phyloP scores from a whole-genome alignment of 1,140 invertebrate genomes.

The Vanessa tameamea region DNA sequence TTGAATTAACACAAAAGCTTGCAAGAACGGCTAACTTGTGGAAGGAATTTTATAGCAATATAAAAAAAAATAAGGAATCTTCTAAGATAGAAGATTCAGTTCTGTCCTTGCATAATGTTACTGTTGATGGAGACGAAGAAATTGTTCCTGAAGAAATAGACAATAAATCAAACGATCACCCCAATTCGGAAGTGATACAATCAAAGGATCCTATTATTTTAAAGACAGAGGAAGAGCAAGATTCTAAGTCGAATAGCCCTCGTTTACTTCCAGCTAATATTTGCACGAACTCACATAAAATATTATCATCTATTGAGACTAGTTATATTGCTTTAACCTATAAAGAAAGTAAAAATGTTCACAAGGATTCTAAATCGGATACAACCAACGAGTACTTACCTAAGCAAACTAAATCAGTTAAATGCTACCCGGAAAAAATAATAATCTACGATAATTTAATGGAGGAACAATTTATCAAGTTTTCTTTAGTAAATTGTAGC shows the following conservation, averaged over 20 bases:
- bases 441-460: constrained; percentile 39
- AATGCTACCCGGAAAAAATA: constrained; percentile 49
- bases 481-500: constrained; percentile 54
- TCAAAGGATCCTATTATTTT: constrained; percentile 28
- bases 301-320: constrained; percentile 48
- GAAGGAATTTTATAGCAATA: constrained; percentile 42
- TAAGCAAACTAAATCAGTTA: constrained; percentile 41
- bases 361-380: constrained; percentile 1
- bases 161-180: constrained; percentile 45
- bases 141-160: constrained; percentile 36
- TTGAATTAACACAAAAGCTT: constrained; percentile 56
- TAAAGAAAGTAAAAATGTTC: constrained; percentile 21
- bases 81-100: constrained; percentile 26
- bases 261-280: constrained; percentile 45
- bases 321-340: constrained; percentile 36
- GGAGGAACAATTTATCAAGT: constrained; percentile 50
- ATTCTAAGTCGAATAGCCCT: constrained; percentile 37
- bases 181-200: constrained; percentile 54
- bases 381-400: constrained; percentile 7
- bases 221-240: constrained; percentile 23
- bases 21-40: constrained; percentile 56
- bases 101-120: not conserved
- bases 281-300: constrained; percentile 54
- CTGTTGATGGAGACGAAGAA: constrained; percentile 13
- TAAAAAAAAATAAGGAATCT: constrained; percentile 29